phyloP scores from a whole-genome alignment of 23 tunicate genomes.

The Halocynthia aurantium region DNA sequence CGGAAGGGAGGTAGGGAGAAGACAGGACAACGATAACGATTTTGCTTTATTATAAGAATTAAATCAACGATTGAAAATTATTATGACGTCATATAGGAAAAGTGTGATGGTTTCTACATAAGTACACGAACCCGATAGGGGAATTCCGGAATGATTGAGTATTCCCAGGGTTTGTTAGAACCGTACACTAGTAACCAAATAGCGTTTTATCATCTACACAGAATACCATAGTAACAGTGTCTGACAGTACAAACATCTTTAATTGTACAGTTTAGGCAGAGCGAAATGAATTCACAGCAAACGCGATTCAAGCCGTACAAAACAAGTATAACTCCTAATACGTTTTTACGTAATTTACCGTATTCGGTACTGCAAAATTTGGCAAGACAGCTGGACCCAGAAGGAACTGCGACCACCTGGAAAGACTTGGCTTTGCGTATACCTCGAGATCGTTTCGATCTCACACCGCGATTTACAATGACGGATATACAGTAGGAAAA shows the following conservation, averaged over 20 bases:
- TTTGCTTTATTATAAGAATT: neutral
- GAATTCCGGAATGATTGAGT: conserved; percentile 4
- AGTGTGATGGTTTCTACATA: neutral
- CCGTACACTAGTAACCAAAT: neutral
- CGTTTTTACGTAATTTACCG: conserved; percentile 73
- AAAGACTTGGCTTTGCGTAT: conserved; percentile 72
- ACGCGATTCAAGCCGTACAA: conserved; percentile 6
- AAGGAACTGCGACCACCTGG: conserved; percentile 91
- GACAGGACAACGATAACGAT: neutral
- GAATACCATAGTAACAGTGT: neutral
- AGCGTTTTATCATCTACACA: neutral
- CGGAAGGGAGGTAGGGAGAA: too few species aligned
- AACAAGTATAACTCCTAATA: conserved; percentile 27
- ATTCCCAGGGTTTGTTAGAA: neutral
- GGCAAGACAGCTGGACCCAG: conserved; percentile 67
- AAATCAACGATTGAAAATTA: neutral
- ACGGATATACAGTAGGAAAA: conserved; percentile 48
- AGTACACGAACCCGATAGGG: neutral
- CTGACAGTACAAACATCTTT: neutral
- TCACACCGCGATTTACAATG: conserved; percentile 54
- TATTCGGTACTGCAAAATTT: conserved; percentile 49
- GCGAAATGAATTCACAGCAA: conserved; percentile 4
- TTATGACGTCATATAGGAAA: neutral
- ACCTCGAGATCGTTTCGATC: conserved; percentile 37
- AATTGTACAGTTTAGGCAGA: neutral